Base-by-base conservation (phyloP, 2,797 vertebrate genomes). In the Sebastes jordani region DNA sequence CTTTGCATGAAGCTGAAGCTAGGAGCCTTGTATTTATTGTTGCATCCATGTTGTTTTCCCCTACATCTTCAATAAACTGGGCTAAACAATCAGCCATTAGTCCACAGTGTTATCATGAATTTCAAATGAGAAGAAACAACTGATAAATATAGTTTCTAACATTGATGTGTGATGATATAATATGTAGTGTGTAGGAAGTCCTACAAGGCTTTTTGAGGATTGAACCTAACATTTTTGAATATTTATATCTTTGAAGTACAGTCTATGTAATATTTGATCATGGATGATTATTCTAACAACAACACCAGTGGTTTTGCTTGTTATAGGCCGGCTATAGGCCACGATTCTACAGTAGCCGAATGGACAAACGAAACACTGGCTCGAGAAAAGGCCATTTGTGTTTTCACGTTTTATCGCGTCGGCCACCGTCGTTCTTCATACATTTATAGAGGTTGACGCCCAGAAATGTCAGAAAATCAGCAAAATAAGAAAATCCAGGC, bases 1-100 rank as follows among this genome's bases (percentile, higher is more conserved):
- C 71, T 88, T 81, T 90, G 88, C 91, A 92, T 63, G 16, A 70
- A 58, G 69, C 86, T 83, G 61, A 79, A 68, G 36, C 73, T 46
- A 34, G 13, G 64, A 69, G 22, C 23, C 27, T 36, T 55, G 14
- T 73, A 55, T 16, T 59, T 59, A 38, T 58, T 13, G 11, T 74
- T 71, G 84, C 85, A 64, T 81, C 69, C 30, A 25, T 87, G 62
- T 79, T 42, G 62, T 86, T 84, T 82, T 16, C 38, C 74, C 70
- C 77, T 83, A 84, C 85, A 85, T 81, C 76, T 25, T 54, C 55
- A 55, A 30, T 13, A 4, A 42, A n/a, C 59, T 54, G 69, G 27
- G 59, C 49, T 27, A 6, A 71, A 62, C 22, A 34, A 7, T 20
- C 16, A 29, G 13, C 11, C 49, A 2, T 9, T 22, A 56, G n/a